Base-by-base conservation (phyloP, 1,140 invertebrate species). In the Stegodyphus dumicola region DNA sequence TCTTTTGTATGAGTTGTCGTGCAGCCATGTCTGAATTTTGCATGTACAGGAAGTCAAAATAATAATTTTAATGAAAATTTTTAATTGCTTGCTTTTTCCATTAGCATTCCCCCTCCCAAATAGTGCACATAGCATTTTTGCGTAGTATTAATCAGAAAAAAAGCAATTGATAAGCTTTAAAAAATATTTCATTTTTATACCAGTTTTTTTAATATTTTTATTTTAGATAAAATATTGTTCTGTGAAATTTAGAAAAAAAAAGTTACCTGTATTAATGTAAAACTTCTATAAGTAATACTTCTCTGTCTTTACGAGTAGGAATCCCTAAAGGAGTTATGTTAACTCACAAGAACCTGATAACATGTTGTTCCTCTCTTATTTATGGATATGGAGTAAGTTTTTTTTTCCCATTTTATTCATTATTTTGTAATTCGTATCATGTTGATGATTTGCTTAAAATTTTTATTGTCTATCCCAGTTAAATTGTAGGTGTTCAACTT, bases 271-370 rank as follows among this genome's bases (percentile, higher is more conserved):
- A 64, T 64, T 11, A 11, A 64, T 64, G n/a, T 64, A 64, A 13
- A 64, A 64, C n/a, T 64, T 64, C 10, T 13, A 64, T 64, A 13
- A 33, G 33, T 33, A 33, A 60, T 52, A 49, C 49, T 1, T 78
- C 60, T 49, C 56, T 48, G 11, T 76, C 18, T 7, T 7, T 33
- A 33, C 3, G 33, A 33, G 3, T 17, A 85, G 83, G 83, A 11
- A 15, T 77, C 53, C 83, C 83, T 6, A 91, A 91, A 88, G 91
- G 98, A 69, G 98, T 98, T 0, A 97, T 99, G 96, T 90, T 99
- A 86, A 97, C 95, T 6, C 97, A 99, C 90, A 94, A 95, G 90
- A 98, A 98, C 90, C 94, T 99, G 6, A 94, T 98, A 79, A 94
- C 96, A 5, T 95, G 95, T 6, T 93, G 97, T 79, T 95, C 95